These are phyloP conservation scores for Diachasmimorpha longicaudata DNA, from an alignment of 1,140 invertebrate genomes.

Conservation along the genomic window DNA sequence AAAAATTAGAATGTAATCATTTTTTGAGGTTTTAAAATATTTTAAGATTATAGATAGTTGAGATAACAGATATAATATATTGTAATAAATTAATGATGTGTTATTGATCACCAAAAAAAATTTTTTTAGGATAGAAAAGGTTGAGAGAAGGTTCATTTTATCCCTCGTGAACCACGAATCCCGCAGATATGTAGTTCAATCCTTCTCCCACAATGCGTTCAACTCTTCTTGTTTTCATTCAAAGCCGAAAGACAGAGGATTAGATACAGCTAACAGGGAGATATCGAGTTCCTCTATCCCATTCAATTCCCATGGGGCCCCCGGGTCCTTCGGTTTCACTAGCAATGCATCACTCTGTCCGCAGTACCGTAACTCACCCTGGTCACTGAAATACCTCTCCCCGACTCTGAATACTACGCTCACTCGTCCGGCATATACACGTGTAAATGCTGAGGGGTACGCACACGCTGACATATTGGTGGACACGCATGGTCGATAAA, in stretches of 20 bases:
- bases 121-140: too few relatives aligned
- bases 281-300: slow-evolving; percentile 32
- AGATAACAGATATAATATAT: too few relatives aligned
- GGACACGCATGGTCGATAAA: slow-evolving; percentile 57
- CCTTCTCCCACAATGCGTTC: too few relatives aligned
- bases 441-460: slow-evolving; percentile 36
- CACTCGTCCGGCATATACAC: slow-evolving; percentile 26
- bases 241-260: neutral
- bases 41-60: too few relatives aligned
- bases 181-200: too few relatives aligned
- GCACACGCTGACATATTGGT: slow-evolving; percentile 39
- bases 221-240: too few relatives aligned
- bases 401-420: neutral
- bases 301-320: slow-evolving; percentile 58
- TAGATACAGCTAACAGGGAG: neutral
- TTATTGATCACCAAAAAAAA: too few relatives aligned
- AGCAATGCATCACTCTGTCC: slow-evolving; percentile 63
- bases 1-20: too few relatives aligned
- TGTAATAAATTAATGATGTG: too few relatives aligned
- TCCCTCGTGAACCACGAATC: too few relatives aligned
- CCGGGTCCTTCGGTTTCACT: slow-evolving; percentile 57
- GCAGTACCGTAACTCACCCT: slow-evolving; percentile 59
- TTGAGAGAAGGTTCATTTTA: too few relatives aligned
- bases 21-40: too few relatives aligned
- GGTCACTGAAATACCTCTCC: slow-evolving; percentile 9